Percentiles rank a stretch among this genome's conserved stretches.
phyloP scores from a whole-genome alignment of 2,888 invertebrate genomes.

The Bruchidius siliquastri region DNA sequence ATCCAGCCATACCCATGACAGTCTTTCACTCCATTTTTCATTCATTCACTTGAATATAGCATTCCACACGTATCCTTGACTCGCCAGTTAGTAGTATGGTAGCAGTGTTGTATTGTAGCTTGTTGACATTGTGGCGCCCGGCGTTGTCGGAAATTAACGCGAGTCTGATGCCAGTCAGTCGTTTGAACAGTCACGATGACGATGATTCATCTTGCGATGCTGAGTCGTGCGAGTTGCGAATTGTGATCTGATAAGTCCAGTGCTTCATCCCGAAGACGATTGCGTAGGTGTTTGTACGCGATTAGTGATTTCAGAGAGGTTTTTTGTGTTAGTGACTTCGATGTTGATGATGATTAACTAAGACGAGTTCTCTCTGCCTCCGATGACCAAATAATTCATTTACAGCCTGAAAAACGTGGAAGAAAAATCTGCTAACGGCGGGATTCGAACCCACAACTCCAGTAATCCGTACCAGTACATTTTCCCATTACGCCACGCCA shows the following conservation, averaged over 20 bases:
- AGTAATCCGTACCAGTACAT: no score
- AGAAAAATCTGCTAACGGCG: no score
- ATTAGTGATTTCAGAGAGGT: background rate
- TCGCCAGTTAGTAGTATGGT: background rate
- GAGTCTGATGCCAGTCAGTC: background rate
- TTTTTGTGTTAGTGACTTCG: background rate
- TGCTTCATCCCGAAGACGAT: background rate
- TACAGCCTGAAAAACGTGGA: no score
- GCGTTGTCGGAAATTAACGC: background rate
- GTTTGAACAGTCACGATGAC: background rate
- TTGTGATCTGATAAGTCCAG: background rate
- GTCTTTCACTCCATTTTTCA: background rate
- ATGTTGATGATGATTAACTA: no score
- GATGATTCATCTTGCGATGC: background rate
- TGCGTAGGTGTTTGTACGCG: background rate
- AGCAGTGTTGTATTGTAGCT: background rate
- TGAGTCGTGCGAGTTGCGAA: background rate
- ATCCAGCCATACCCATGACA: background rate
- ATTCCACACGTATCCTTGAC: background rate
- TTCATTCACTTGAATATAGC: background rate
- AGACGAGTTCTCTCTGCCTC: no score
- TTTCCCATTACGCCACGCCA: no score
- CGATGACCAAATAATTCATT: no score
- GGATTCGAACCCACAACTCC: no score
- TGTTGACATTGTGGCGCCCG: background rate